A percentile compares a stretch with the other conserved stretches of the same genome.
Conservation (phyloP, 2,888 invertebrate genomes). For the Invenusta paracnida region DNA sequence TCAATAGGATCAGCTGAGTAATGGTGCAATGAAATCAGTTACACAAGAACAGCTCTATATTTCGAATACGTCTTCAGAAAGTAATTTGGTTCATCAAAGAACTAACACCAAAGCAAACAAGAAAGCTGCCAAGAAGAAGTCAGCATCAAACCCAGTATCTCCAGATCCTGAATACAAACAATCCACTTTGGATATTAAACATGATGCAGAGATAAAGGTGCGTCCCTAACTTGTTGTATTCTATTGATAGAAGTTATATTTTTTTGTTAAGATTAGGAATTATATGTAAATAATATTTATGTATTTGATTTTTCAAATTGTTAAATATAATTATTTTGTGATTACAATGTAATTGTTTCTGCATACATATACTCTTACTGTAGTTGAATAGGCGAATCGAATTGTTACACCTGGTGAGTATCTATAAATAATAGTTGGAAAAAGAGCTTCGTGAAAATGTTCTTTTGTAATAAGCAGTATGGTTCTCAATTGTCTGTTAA, state of each 20-base stretch:
- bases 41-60: too few species aligned
- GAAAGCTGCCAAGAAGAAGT: background rate
- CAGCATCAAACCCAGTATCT: background rate
- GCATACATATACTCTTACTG: background rate
- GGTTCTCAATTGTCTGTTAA: too few species aligned
- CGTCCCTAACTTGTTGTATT: background rate
- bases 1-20: too few species aligned
- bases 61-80: too few species aligned
- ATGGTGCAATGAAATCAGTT: too few species aligned
- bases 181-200: background rate
- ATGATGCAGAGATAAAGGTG: slow-evolving; percentile 33
- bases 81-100: background rate
- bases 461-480: too few species aligned
- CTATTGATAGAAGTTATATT: background rate
- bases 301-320: background rate
- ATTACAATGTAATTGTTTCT: background rate
- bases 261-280: background rate
- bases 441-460: too few species aligned
- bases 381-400: too few species aligned
- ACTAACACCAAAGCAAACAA: background rate
- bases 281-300: background rate
- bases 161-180: background rate
- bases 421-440: too few species aligned
- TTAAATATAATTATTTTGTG: background rate
- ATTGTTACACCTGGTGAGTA: too few species aligned